These are phyloP conservation scores for Falco rusticolus DNA, from an alignment of 2,797 vertebrate species.

Conservation along the genomic window DNA sequence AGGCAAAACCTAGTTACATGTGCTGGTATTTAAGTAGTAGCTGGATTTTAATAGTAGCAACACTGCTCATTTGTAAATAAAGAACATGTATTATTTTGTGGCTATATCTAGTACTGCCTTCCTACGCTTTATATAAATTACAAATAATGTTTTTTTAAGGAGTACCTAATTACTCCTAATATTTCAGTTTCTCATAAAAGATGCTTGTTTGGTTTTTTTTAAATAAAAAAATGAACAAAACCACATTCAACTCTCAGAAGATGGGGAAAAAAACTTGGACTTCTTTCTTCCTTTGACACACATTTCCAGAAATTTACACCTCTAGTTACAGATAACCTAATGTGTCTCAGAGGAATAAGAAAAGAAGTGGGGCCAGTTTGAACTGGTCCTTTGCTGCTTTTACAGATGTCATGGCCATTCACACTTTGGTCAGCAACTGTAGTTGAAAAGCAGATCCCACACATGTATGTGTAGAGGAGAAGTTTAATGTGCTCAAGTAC, in stretches of 20 bases:
- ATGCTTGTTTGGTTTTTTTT: neutral
- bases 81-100: neutral
- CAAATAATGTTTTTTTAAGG: neutral
- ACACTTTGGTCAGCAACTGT: neutral
- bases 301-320: neutral
- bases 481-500: neutral
- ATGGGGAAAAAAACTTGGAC: neutral
- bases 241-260: fast-evolving
- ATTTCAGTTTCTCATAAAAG: neutral
- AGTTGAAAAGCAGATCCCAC: neutral
- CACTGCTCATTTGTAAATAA: neutral
- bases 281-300: neutral
- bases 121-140: neutral
- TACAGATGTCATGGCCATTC: neutral
- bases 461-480: neutral
- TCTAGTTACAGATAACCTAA: neutral
- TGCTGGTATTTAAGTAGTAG: neutral
- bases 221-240: neutral
- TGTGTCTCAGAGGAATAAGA: neutral
- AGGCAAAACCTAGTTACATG: neutral
- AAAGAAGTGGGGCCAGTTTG: neutral
- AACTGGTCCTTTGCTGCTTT: neutral
- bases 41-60: neutral
- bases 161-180: neutral
- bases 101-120: neutral